Conservation (phyloP, 2,797 vertebrate species). For the Sparus aurata region DNA sequence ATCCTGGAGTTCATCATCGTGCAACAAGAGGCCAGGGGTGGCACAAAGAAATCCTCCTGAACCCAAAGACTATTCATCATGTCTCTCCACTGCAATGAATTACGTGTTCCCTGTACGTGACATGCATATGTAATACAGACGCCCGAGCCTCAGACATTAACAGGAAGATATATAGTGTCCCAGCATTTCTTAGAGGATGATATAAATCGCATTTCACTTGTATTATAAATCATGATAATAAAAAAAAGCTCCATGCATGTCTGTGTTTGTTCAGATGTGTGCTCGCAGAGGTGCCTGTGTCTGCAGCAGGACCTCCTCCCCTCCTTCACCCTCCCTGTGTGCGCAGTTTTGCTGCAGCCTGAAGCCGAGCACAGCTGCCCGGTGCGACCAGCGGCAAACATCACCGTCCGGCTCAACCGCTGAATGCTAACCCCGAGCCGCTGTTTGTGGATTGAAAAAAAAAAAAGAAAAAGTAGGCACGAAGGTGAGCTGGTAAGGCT, state of each 20-base stretch:
- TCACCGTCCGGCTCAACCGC: conserved; percentile 12
- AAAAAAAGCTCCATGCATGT: not conserved
- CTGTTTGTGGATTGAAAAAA: not conserved
- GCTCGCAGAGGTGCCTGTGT: conserved; percentile 44
- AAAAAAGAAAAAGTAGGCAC: not conserved
- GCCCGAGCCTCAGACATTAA: not conserved
- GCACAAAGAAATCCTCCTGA: conserved; percentile 86
- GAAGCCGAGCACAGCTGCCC: conserved; percentile 50
- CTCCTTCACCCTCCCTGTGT: conserved; percentile 19
- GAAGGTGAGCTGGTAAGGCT: conserved; percentile 49
- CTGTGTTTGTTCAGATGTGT: not conserved
- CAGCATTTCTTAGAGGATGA: not conserved
- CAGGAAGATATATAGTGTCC: not conserved
- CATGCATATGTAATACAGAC: conserved; percentile 2
- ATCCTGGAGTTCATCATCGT: conserved; percentile 91
- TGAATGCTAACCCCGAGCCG: not conserved
- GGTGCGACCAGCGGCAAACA: conserved; percentile 52
- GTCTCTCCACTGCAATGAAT: not conserved
- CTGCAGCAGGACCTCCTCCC: conserved; percentile 55
- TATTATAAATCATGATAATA: conserved; percentile 36
- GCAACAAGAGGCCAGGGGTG: conserved; percentile 85
- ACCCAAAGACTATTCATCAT: not conserved
- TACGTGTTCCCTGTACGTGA: not conserved
- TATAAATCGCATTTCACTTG: conserved; percentile 18
- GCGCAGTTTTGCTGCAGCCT: conserved; percentile 72